phyloP scores from a whole-genome alignment of 2,797 vertebrate genomes.

The Tympanoctomys barrerae region DNA sequence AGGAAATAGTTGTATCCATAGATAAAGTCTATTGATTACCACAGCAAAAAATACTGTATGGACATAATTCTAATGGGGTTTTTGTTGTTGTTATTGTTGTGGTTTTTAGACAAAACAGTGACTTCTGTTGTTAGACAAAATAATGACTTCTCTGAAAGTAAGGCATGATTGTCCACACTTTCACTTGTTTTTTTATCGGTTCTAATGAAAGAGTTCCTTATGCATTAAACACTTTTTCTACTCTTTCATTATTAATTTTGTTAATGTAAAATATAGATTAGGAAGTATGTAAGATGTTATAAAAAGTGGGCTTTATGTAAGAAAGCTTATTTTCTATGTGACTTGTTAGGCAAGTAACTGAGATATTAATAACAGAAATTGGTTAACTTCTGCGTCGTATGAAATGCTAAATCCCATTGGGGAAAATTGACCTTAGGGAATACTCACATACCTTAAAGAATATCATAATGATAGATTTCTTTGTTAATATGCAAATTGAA shows the following conservation, averaged over 20 bases:
- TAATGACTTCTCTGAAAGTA: not conserved
- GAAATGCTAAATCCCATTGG: not conserved
- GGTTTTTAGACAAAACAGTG: too few species aligned
- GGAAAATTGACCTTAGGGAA: not conserved
- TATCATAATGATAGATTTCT: not conserved
- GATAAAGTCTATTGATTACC: not conserved
- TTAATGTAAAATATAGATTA: not conserved
- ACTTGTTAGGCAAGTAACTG: not conserved
- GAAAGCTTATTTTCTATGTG: not conserved
- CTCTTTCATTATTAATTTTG: not conserved
- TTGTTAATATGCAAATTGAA: not conserved
- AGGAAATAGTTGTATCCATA: not conserved
- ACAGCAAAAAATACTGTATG: not conserved
- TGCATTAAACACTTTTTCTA: not conserved
- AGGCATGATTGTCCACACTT: not conserved
- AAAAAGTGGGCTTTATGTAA: not conserved
- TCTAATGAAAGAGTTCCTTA: not conserved
- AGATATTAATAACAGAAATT: not conserved
- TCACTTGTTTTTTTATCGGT: not conserved
- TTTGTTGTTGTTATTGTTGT: too few species aligned
- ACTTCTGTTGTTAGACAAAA: not conserved
- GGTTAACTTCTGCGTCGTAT: not conserved
- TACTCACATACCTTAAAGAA: not conserved
- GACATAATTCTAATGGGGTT: not conserved
- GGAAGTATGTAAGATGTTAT: not conserved